Conservation (phyloP, 1,140 invertebrate genomes). For the Drosophila kikkawai region DNA sequence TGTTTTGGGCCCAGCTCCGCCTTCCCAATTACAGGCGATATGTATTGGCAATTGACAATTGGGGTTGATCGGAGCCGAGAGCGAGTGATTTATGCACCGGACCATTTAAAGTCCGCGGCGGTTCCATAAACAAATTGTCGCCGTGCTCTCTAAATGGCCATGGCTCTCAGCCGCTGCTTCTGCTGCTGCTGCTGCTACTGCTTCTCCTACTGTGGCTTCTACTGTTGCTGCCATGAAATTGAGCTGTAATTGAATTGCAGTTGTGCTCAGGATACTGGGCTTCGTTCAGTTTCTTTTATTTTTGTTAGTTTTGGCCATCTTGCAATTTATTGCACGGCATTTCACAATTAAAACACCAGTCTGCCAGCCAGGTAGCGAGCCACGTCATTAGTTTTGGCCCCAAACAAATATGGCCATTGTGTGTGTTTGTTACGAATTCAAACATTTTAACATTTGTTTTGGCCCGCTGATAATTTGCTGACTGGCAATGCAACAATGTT, state of each 20-base stretch:
- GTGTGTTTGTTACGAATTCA: slow-evolving; percentile 76
- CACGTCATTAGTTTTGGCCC: slow-evolving; percentile 76
- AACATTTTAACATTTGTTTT: slow-evolving; percentile 80
- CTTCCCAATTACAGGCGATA: slow-evolving; percentile 67
- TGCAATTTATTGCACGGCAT: slow-evolving; percentile 77
- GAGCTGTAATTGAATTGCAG: slow-evolving; percentile 80
- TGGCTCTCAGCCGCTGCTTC: slow-evolving; percentile 38
- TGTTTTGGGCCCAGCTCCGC: slow-evolving; percentile 40
- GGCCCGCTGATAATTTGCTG: slow-evolving; percentile 57
- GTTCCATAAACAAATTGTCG: slow-evolving; percentile 83
- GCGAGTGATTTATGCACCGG: slow-evolving; percentile 76
- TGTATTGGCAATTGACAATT: slow-evolving; percentile 73
- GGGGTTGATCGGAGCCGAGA: slow-evolving; percentile 51
- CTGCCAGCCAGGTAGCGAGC: slow-evolving; percentile 38
- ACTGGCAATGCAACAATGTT: slow-evolving; percentile 49
- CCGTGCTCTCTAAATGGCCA: slow-evolving; percentile 76
- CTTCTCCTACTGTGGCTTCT: slow-evolving; percentile 18
- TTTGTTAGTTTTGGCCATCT: slow-evolving; percentile 69
- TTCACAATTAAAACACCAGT: slow-evolving; percentile 74
- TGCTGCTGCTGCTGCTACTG: slow-evolving; percentile 29
- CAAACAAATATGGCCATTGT: slow-evolving; percentile 75
- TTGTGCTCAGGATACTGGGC: slow-evolving; percentile 68
- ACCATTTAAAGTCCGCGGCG: slow-evolving; percentile 78
- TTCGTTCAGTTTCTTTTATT: slow-evolving; percentile 16
- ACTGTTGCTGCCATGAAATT: slow-evolving; percentile 65